Evolutionary conservation across 1,140 invertebrate genomes (phyloP), one percentile per base, ranked within the genome.

Genomic region (Dreissena rostriformis): DNA sequence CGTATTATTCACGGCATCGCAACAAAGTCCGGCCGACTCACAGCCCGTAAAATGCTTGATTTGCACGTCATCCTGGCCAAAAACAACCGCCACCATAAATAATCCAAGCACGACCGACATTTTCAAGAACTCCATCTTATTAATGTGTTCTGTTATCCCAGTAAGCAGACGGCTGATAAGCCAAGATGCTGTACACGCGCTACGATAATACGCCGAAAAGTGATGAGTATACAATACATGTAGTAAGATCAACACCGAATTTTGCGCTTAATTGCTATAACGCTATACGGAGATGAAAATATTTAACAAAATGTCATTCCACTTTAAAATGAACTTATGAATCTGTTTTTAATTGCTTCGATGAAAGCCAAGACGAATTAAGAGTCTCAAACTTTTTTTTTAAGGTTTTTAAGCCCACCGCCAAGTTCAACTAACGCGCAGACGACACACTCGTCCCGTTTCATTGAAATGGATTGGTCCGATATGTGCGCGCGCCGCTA

Each of bases 1-100:
- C 24, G 79, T 81, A 55, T 81, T 81, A 66, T 81, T 81, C 19
- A 72, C 70, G n/a, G 53, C 39, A 28, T 81, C 68, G 57, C 79
- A 81, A 28, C 79, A 81, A 49, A 81, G 70, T 73, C 79, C 79
- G 14, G 79, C 79, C 15, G 79, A 81, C 57, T 63, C 22, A 19
- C 79, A 81, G 22, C 29, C 79, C 12, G 76, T 53, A 55, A 79
- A 79, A 53, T 79, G 66, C 52, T 70, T 79, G 14, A 70, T 26
- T 70, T 79, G 15, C 17, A 28, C 22, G 15, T 68, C 29, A 51
- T 71, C 22, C 57, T 79, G 77, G 53, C 22, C 68, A 12, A 72
- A 39, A 72, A 71, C 61, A 10, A 28, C 24, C 49, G 15, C 72
- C 53, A 65, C 24, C 24, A 53, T 57, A 52, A 57, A 39, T 26